Evolutionary conservation across 2,888 invertebrate species (phyloP).

Genomic region (Onchidella celtica): DNA sequence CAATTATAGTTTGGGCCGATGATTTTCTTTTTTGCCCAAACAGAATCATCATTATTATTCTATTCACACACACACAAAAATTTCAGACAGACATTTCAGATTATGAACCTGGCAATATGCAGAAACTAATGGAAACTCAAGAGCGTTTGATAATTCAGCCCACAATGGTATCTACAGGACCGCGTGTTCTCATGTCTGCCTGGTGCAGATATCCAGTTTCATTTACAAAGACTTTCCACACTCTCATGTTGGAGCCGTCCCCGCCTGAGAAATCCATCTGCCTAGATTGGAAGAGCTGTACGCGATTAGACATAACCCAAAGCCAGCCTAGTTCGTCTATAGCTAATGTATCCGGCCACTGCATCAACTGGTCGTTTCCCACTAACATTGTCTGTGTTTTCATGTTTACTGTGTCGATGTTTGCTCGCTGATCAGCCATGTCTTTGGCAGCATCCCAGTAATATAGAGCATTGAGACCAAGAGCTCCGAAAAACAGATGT

Average conservation of each 20-base stretch:
- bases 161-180: not conserved
- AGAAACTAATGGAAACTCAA: too few species aligned
- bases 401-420: constrained; percentile 54
- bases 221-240: constrained; percentile 55
- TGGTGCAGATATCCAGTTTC: constrained; percentile 50
- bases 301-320: constrained; percentile 68
- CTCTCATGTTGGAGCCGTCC: constrained; percentile 41
- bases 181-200: not conserved
- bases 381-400: constrained; percentile 49
- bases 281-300: constrained; percentile 57
- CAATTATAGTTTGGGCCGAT: too few species aligned
- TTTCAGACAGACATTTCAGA: too few species aligned
- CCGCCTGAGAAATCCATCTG: constrained; percentile 32
- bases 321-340: constrained; percentile 62
- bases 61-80: too few species aligned
- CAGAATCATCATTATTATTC: too few species aligned
- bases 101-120: too few species aligned
- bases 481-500: constrained; percentile 63
- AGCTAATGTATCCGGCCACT: constrained; percentile 68
- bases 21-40: too few species aligned
- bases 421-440: constrained; percentile 52
- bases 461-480: constrained; percentile 61
- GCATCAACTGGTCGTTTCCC: constrained; percentile 58
- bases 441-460: constrained; percentile 60
- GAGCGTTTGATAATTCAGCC: too few species aligned